Conservation (phyloP, 2,113 vertebrate species). For the Misgurnus mizolepis region DNA sequence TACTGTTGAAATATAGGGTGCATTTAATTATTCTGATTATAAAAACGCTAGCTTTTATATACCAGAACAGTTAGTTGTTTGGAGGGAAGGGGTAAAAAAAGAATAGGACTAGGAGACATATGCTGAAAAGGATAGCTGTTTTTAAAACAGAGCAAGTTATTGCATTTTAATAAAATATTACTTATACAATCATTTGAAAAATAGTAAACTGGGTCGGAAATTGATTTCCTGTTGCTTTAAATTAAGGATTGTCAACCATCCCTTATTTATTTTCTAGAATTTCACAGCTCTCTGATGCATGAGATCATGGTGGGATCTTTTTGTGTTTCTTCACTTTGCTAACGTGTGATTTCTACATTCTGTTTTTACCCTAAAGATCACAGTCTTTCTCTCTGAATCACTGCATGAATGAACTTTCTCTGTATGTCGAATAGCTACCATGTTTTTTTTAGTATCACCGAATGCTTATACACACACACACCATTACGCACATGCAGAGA, state of each 20-base stretch:
- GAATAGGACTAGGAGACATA: too few relatives aligned
- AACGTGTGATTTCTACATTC: not conserved
- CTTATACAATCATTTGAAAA: not conserved
- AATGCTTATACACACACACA: not conserved
- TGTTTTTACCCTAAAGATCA: not conserved
- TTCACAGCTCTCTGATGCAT: not conserved
- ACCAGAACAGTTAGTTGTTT: not conserved
- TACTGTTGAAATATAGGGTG: too few relatives aligned
- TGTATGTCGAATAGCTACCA: not conserved
- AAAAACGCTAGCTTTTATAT: too few relatives aligned
- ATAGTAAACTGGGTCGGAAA: not conserved
- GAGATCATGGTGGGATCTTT: not conserved
- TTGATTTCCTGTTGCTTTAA: constrained; percentile 10
- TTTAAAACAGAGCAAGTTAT: too few relatives aligned
- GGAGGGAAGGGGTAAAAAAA: not conserved
- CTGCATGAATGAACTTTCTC: not conserved
- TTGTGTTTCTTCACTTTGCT: not conserved
- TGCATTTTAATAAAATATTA: too few relatives aligned
- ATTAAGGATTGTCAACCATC: not conserved
- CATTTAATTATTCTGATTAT: not conserved
- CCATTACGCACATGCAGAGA: not conserved
- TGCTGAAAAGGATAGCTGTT: too few relatives aligned
- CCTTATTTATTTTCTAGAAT: not conserved
- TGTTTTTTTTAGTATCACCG: not conserved
- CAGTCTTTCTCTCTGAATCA: not conserved